Conservation (phyloP, 2,888 invertebrate genomes). For the Cyrtodaria siliqua region DNA sequence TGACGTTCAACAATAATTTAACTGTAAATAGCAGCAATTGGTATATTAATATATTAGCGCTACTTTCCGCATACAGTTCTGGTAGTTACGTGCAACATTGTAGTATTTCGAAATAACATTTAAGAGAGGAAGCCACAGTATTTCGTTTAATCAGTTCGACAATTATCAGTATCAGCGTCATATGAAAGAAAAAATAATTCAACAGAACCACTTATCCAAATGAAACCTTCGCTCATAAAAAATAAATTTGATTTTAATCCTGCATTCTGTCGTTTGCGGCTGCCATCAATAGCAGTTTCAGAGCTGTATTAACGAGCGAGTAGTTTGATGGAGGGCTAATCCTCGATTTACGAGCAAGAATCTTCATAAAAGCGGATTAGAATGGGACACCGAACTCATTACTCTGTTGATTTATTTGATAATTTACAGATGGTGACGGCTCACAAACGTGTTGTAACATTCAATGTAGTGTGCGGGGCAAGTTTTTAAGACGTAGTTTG, state of each 20-base stretch:
- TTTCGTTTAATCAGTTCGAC: no score
- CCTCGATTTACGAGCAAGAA: slow-evolving; percentile 39
- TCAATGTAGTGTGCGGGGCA: background rate
- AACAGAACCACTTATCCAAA: slow-evolving; percentile 6
- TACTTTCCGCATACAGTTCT: no score
- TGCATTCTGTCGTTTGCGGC: slow-evolving; percentile 3
- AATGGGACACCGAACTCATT: slow-evolving; percentile 28
- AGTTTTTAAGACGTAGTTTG: background rate
- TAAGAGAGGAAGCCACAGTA: no score
- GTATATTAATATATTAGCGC: no score
- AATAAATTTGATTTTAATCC: slow-evolving; percentile 18
- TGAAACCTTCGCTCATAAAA: slow-evolving; percentile 22
- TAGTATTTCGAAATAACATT: no score
- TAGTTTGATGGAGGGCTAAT: background rate
- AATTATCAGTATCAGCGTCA: no score
- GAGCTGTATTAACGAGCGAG: no score
- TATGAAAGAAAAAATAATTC: slow-evolving; percentile 4
- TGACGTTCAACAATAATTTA: no score
- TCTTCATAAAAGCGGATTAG: slow-evolving; percentile 60
- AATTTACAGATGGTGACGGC: slow-evolving; percentile 37
- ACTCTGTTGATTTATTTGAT: slow-evolving; percentile 38
- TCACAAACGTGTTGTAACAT: background rate
- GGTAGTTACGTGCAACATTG: no score
- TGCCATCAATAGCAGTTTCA: background rate
- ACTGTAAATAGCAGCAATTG: no score